A percentile compares a stretch with the other conserved stretches of the same genome.
These are phyloP conservation scores for Arvicanthis niloticus DNA, from an alignment of 2,113 vertebrate species.

Conservation along the genomic window DNA sequence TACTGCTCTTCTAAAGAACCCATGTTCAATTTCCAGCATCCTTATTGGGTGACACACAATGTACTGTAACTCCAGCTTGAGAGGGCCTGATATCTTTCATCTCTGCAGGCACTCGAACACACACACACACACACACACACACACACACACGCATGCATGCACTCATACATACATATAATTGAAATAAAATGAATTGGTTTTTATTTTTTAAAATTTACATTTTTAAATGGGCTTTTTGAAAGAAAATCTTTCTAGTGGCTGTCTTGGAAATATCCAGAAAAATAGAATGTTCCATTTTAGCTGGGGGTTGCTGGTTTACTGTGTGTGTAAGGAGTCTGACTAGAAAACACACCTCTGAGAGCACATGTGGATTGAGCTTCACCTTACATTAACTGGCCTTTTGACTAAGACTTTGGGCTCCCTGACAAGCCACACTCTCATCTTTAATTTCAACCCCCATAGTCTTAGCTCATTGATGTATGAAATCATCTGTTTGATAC, in stretches of 20 bases:
- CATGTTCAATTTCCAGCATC: neutral
- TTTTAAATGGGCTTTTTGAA: neutral
- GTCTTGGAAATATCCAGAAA: neutral
- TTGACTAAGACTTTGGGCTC: neutral
- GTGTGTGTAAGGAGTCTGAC: neutral
- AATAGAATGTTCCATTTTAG: neutral
- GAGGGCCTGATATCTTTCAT: neutral
- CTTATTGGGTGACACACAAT: neutral
- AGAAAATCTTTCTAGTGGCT: neutral
- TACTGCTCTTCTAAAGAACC: neutral
- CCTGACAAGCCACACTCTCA: neutral
- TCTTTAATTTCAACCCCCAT: neutral
- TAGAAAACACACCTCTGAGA: neutral
- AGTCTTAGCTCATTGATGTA: constrained; percentile 37
- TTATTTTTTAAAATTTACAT: neutral
- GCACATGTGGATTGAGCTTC: neutral
- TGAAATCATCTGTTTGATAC: constrained; percentile 22
- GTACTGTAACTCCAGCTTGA: neutral
- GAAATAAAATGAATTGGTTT: neutral
- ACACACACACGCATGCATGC: neutral
- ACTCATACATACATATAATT: neutral
- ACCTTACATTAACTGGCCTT: constrained; percentile 1
- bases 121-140: neutral
- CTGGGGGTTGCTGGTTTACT: neutral
- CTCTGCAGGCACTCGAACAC: neutral